Evolutionary conservation across 2,113 vertebrate genomes (phyloP), one percentile per base, ranked within the genome.

Genomic region (Holacanthus passer): DNA sequence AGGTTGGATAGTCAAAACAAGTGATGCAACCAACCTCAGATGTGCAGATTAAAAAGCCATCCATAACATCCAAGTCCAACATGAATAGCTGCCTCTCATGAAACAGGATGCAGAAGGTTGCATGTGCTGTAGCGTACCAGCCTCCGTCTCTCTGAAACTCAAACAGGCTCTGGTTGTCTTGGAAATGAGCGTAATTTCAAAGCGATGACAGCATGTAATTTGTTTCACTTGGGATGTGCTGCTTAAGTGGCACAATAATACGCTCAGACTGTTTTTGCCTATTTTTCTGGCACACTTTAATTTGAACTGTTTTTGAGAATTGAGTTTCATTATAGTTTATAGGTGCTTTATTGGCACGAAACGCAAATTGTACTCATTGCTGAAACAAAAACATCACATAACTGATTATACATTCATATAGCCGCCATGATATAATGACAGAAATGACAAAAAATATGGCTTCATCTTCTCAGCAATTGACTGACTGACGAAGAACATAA

Each of bases 1-100:
- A 87, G 43, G 77, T 10, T 37, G 73, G 24, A 37, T 50, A 88
- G 91, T 87, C 90, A 84, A 93, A 93, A 93, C 90, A 92, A 82
- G 83, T 87, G 77, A 89, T 80, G 86, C 68, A 88, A 88, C 60
- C 75, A 29, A 58, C 37, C 79, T 89, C 79, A 81, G 89, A 89
- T 90, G 74, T 65, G 70, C 31, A 85, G 87, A 90, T 89, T 86
- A 82, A 72, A 88, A 86, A 72, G 37, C 27, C 48, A 56, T 58
- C 73, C 74, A 53, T 52, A 73, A 60, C 31, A 3, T n/a, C 81
- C 91, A 76, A 83, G 89, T 92, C 81, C 85, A 70, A 87, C 90
- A 83, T 60, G 88, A 87, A 39, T 77, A 9, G 48, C 53, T 65
- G 67, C 24, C 74, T 56, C 66, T 64, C 52, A 55, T 81, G 75